Base-by-base conservation (phyloP, 2,797 vertebrate genomes). In the Urosaurus nigricauda region DNA sequence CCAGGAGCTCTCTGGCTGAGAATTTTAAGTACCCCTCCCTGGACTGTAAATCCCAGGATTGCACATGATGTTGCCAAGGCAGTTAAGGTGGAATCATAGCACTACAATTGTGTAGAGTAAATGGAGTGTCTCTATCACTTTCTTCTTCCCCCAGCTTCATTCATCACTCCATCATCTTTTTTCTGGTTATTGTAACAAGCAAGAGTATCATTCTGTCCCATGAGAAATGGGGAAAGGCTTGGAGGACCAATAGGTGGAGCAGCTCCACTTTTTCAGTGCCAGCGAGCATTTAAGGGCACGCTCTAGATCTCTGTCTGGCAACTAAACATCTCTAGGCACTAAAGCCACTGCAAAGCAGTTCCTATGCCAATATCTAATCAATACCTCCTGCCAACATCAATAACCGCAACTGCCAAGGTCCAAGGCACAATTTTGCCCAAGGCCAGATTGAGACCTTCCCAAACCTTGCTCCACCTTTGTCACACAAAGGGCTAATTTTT, bases 401-500 rank as follows among this genome's bases (percentile, higher is more conserved):
- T 47, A 88, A 43, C 47, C 40, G 51, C n/a, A 78, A 14, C 43
- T 56, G 60, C 87, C 82, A 84, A 84, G 87, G 81, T 78, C 74
- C 60, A 70, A 40, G 63, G 63, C 35, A 40, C 80, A 32, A 77
- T 83, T 88, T 83, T 78, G 73, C 26, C 47, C 60, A 83, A 88
- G 58, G 24, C 11, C 58, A 65, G 73, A 51, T 26, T 74, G 53
- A 14, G 60, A 87, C 43, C 21, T 68, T 79, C 65, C 19, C 26
- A 70, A 58, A 21, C 11, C 37, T 60, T 12, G 32, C 65, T 40
- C 73, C 29, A 40, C 63, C n/a, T 70, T 88, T 70, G 53, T 79
- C 82, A 70, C 65, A 24, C 51, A 19, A 43, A 88, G 82, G 63
- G 82, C 82, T 84, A 79, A 79, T 88, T 88, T 88, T 88, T 88